phyloP scores from a whole-genome alignment of 2,888 invertebrate species.

The Gisinianus flammeolus region DNA sequence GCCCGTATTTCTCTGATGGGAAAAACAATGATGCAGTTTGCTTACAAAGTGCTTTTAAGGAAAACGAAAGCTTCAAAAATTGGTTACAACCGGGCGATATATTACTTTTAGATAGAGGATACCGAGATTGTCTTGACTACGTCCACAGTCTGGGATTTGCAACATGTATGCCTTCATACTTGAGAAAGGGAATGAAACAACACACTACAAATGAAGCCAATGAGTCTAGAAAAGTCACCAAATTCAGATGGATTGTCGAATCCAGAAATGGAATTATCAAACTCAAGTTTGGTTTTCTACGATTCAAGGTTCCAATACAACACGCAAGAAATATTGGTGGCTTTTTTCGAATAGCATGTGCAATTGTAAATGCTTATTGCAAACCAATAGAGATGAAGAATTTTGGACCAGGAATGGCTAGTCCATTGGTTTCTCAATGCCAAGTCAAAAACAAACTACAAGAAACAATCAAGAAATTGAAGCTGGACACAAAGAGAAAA shows the following conservation, averaged over 20 bases:
- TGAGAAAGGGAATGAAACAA: slow-evolving; percentile 9
- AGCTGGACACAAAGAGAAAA: background rate
- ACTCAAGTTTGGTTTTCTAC: background rate
- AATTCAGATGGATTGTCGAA: slow-evolving; percentile 26
- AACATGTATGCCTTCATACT: slow-evolving; percentile 5
- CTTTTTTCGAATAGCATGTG: slow-evolving; percentile 28
- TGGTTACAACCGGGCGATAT: slow-evolving; percentile 19
- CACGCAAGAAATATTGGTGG: background rate
- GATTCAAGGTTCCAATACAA: background rate
- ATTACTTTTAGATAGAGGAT: slow-evolving; percentile 17
- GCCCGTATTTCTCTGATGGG: slow-evolving; percentile 15
- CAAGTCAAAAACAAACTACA: background rate
- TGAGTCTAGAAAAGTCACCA: slow-evolving; percentile 10
- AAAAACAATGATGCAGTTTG: slow-evolving; percentile 16
- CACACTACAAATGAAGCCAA: slow-evolving; percentile 20
- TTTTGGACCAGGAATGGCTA: background rate
- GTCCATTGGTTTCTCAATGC: background rate
- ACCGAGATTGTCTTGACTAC: slow-evolving; percentile 4
- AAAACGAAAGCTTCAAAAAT: background rate
- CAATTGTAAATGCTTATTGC: background rate
- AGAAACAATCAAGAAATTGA: background rate
- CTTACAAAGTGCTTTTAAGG: background rate
- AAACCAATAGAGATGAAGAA: background rate
- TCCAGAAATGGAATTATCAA: slow-evolving; percentile 17
- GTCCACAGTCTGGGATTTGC: background rate